Percentiles rank a stretch among this genome's conserved stretches.
Conservation (phyloP, 2,888 invertebrate genomes). For the Keiferia lycopersicella region DNA sequence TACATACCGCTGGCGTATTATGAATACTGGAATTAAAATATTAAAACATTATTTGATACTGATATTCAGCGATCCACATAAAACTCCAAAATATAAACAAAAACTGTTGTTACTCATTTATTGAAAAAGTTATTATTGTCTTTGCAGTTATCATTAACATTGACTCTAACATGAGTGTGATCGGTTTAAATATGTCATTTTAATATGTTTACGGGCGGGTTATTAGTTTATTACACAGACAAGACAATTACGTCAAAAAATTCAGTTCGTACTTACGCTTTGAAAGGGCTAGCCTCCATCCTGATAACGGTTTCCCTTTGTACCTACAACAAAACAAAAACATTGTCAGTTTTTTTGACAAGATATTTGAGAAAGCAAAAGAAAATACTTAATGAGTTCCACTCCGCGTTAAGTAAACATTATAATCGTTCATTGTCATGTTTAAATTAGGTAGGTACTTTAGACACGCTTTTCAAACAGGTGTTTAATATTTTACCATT, state of each 20-base stretch:
- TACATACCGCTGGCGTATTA: conserved; percentile 86
- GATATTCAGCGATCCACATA: neutral
- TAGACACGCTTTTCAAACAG: conserved; percentile 8
- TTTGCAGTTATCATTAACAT: too few relatives aligned
- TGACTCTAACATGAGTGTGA: too few relatives aligned
- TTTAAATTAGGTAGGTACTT: neutral
- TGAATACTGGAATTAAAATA: conserved; percentile 73
- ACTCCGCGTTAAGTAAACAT: neutral
- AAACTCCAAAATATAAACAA: neutral
- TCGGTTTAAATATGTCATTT: neutral
- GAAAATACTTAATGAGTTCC: conserved; percentile 1
- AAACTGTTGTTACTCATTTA: neutral
- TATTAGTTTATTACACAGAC: too few relatives aligned
- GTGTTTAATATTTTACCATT: neutral
- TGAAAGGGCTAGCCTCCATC: conserved; percentile 69
- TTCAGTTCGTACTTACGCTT: conserved; percentile 63
- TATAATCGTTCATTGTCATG: conserved; percentile 10
- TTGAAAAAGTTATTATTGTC: too few relatives aligned
- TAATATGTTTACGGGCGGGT: too few relatives aligned
- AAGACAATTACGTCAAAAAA: neutral
- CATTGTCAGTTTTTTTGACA: neutral
- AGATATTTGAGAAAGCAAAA: neutral
- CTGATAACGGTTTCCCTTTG: conserved; percentile 64
- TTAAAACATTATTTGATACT: neutral
- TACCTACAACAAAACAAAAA: conserved; percentile 14